Base-by-base conservation (phyloP, 2,888 invertebrate genomes). In the Drosophila mulleri region DNA sequence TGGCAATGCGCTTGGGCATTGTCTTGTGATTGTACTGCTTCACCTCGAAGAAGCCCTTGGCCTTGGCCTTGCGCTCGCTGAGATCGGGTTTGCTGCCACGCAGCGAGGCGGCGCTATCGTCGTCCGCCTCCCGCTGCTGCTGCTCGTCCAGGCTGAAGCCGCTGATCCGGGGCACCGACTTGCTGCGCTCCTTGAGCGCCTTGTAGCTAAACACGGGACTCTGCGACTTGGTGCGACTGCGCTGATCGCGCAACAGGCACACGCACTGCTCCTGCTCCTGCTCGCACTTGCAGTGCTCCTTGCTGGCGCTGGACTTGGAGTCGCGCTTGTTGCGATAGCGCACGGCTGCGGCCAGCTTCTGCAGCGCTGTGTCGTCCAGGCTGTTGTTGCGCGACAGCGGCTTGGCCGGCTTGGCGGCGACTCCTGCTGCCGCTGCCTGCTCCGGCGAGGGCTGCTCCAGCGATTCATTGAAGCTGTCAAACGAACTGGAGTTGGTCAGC, bases 1-100 rank as follows among this genome's bases (percentile, higher is more conserved):
- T 95, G n/a, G 95, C 94, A 82, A 96, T 95, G 90, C 95, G 95
- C 92, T 96, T 95, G 90, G 95, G 95, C 91, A 96, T 94, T 16
- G 95, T 95, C 93, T 96, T 96, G 48, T 94, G 94, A 78, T 94
- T 96, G 85, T 95, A 96, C 93, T 94, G 94, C 90, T 94, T 94
- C 47, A 94, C 93, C 91, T 95, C 95, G 77, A 94, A 78, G 42
- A 85, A 89, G 68, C 93, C 94, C 23, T 82, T 93, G 20, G 81
- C 87, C 75, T 91, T 92, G 32, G 72, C 73, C 66, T 90, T 91
- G 12, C 82, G 90, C 18, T 88, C 80, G 63, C 90, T 89, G 11
- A 88, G 72, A 71, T 88, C 90, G 6, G 90, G 88, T 35, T 80
- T 90, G 39, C 88, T 77, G 73, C 85, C 79, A 20, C 85, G 68